These are phyloP conservation scores for Meliscaeva auricollis DNA, from an alignment of 2,888 invertebrate species.

Conservation along the genomic window DNA sequence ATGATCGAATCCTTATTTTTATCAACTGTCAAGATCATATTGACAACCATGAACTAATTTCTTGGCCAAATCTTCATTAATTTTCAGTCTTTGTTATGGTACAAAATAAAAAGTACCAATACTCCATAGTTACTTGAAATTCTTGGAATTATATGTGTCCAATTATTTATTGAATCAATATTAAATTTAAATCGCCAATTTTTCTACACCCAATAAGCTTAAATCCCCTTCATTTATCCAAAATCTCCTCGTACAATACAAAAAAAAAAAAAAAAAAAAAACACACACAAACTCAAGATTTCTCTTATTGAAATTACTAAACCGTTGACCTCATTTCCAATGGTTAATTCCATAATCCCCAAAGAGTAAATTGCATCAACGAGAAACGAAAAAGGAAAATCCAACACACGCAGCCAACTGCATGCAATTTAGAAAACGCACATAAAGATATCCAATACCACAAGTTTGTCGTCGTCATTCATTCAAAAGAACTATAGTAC, in stretches of 20 bases:
- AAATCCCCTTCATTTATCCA: background rate
- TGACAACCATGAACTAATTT: too few species aligned
- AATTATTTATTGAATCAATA: background rate
- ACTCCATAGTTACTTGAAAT: too few species aligned
- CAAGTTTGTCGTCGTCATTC: constrained; percentile 48
- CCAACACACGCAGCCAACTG: constrained; percentile 29
- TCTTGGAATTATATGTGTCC: too few species aligned
- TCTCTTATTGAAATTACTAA: constrained; percentile 51
- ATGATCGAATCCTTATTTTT: too few species aligned
- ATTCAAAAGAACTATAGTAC: constrained; percentile 48
- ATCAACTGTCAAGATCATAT: too few species aligned
- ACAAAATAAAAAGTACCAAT: too few species aligned
- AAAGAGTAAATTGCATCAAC: constrained; percentile 56
- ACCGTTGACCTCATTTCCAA: constrained; percentile 64
- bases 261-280: background rate
- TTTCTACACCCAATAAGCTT: background rate
- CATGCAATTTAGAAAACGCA: constrained; percentile 49
- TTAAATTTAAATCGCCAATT: background rate
- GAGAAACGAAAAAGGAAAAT: background rate
- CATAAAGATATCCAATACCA: constrained; percentile 38
- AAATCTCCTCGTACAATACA: too few species aligned
- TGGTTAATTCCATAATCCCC: constrained; percentile 67
- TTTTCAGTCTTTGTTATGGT: too few species aligned
- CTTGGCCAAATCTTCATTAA: too few species aligned
- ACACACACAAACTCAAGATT: constrained; percentile 38